A percentile compares a stretch with the other conserved stretches of the same genome.
Evolutionary conservation across 2,113 vertebrate genomes (phyloP).

Genomic region (Apodemus sylvaticus): DNA sequence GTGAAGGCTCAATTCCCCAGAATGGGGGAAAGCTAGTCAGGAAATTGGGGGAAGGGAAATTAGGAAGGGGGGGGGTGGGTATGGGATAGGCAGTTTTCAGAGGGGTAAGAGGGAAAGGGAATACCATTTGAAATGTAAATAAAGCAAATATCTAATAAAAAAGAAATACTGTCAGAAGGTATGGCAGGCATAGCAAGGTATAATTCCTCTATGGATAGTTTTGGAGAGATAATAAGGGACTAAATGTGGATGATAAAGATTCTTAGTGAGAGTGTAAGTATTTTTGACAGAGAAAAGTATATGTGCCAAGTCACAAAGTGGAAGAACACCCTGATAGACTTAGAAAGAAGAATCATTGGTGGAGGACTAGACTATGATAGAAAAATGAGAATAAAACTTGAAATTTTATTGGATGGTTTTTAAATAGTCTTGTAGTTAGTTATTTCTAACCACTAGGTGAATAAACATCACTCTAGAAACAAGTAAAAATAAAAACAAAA

Average conservation of each 20-base stretch:
- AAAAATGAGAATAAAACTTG: neutral
- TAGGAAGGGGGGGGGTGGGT: no score
- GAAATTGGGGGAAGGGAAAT: no score
- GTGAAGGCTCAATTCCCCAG: no score
- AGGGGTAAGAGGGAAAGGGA: no score
- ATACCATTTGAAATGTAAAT: no score
- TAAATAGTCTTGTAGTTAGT: neutral
- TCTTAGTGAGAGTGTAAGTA: neutral
- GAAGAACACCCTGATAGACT: neutral
- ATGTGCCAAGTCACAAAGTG: neutral
- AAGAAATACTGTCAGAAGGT: neutral
- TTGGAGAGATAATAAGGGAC: neutral
- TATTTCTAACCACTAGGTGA: no score
- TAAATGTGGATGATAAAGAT: neutral
- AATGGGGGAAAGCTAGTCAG: no score
- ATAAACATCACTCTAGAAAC: neutral
- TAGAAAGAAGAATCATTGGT: neutral
- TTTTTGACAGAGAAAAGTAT: neutral
- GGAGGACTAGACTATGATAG: neutral
- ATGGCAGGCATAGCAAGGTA: neutral
- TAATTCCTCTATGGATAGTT: neutral
- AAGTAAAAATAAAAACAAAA: no score
- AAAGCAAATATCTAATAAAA: no score
- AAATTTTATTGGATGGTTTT: neutral
- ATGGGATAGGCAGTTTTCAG: no score